Base-by-base conservation (phyloP, 2,113 vertebrate species). In the Coregonus clupeaformis region DNA sequence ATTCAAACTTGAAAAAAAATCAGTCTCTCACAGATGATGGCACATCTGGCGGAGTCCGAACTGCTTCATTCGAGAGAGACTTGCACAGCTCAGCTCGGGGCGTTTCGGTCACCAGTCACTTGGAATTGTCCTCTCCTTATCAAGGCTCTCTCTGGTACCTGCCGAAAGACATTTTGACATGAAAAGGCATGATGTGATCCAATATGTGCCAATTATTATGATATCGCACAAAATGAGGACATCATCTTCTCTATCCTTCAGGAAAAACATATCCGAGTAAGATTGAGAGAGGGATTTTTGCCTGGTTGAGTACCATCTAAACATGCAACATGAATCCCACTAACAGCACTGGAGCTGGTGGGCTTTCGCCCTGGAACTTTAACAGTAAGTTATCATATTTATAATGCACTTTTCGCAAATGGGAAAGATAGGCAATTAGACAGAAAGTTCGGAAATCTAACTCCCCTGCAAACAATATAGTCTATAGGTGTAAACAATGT, bases 241-340 rank as follows among this genome's bases (percentile, higher is more conserved):
- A 32, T 42, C 57, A 25, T 16, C 49, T 30, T 55, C 29, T 9
- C 36, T 59, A 62, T 18, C 20, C 52, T 42, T 25, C 20, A 70
- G 25, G 59, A 42, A 66, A 42, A 70, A 69, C 57, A 12, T 69
- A 6, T 60, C n/a, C n/a, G 36, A 49, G 71, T 73, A 36, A 73
- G 63, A 69, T 69, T 73, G 52, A 75, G 69, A 66, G 20, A 27
- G 29, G 68, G 67, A 75, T 69, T 57, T 72, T 66, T 52, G 65
- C 45, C 64, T 66, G 63, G 32, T 69, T 77, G 65, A 75, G 71
- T 71, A 63, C 45, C 72, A 72, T 70, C 68, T 69, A 72, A 79
- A 27, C 74, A 87, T 85, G 84, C 82, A 85, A 84, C 29, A 87
- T 87, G 86, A 85, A 80, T 81, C 68, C 78, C 74, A 79, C 76